Evolutionary conservation across 2,113 vertebrate species (phyloP).

Genomic region (Poicephalus gulielmi): DNA sequence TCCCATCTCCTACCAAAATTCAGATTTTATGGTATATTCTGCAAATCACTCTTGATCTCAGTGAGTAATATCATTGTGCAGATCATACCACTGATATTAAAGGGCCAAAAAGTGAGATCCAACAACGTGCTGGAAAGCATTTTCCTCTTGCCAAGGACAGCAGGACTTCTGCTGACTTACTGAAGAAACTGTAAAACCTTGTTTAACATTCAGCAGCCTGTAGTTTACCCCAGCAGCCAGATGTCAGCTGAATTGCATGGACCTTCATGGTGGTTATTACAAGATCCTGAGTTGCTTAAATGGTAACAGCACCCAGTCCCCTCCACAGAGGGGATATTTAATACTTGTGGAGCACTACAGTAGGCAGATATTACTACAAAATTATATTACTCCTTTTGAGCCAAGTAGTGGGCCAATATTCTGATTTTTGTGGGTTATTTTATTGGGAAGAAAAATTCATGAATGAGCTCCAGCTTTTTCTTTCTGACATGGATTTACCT

Average conservation of each 20-base stretch:
- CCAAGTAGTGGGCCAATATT: background rate
- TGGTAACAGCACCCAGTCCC: background rate
- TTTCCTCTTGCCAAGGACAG: background rate
- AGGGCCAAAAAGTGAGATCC: background rate
- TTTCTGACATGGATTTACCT: background rate
- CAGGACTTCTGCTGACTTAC: background rate
- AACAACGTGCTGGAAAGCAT: background rate
- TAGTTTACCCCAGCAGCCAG: background rate
- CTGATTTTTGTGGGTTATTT: background rate
- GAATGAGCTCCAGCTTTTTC: background rate
- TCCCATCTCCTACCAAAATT: background rate
- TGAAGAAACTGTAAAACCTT: background rate
- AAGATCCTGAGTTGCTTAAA: background rate
- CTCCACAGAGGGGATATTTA: background rate
- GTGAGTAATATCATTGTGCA: background rate
- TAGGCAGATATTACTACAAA: background rate
- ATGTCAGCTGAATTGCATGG: background rate
- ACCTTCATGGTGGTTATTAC: background rate
- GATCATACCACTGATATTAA: background rate
- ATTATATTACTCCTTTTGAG: background rate
- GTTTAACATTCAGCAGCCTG: background rate
- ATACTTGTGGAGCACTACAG: background rate
- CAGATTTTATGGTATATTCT: background rate
- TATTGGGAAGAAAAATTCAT: background rate
- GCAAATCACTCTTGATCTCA: background rate